Base-by-base conservation (phyloP, 2,888 invertebrate genomes). In the Zhuqinia jingwanae region DNA sequence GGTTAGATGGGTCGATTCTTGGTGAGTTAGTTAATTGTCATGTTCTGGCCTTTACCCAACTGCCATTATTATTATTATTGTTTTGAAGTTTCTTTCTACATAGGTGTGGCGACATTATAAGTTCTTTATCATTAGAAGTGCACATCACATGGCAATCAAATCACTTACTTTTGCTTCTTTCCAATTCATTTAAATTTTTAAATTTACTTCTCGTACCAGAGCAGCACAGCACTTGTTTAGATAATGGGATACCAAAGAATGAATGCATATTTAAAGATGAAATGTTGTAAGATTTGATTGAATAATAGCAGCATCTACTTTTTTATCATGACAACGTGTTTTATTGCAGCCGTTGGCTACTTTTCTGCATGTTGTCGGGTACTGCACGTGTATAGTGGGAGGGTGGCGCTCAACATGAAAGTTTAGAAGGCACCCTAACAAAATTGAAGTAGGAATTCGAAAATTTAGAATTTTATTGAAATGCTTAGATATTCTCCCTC, bases 31-130 rank as follows among this genome's bases (percentile, higher is more conserved):
- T 11, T 47, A 68, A 75, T 75, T 75, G 27, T 75, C 60, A 30
- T 56, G 36, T 22, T 53, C 60, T 75, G 82, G 82, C 82, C 75
- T 75, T 63, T 63, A 30, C 75, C 73, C 75, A 82, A 75, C 25
- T 82, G 58, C 25, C 82, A 82, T 82, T 63, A 75, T 73, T 68
- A n/a, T n/a, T n/a, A n/a, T n/a, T 6, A 36, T 36, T 36, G 36
- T 80, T 58, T 53, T 36, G 45, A 68, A 30, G 75, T 73, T 82
- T 73, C 70, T 58, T n/a, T n/a, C n/a, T n/a, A n/a, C n/a, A n/a
- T n/a, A 75, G 82, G 82, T 60, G 75, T 70, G 81, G 63, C 70
- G 22, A n/a, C 25, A 80, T 8, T 13, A 53, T 22, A 70, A 13
- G n/a, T n/a, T n/a, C n/a, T n/a, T n/a, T n/a, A n/a, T n/a, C n/a